Base-by-base conservation (phyloP, 2,797 vertebrate genomes). In the Chaetodon trifasciatus region DNA sequence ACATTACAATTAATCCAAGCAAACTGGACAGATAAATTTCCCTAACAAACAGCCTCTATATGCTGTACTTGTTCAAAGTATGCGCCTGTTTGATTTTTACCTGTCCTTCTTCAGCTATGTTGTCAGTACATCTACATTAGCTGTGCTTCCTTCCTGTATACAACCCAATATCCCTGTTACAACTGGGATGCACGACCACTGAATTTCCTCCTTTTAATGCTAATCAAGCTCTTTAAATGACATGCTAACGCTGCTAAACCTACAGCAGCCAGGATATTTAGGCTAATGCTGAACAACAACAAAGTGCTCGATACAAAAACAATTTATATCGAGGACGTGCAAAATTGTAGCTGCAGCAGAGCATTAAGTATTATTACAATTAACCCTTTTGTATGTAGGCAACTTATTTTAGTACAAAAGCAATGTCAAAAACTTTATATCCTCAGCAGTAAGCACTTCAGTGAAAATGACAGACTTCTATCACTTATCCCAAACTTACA, bases 201-300 rank as follows among this genome's bases (percentile, higher is more conserved):
- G 1, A 69, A 23, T 78, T 39, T 44, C 11, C 24, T 21, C 8
- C 37, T 60, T n/a, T 50, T 12, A 47, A 67, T 44, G 3, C 12
- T 8, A 66, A 71, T 42, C 21, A 46, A 63, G 46, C 15, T 49
- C 13, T 56, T 42, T 19, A 63, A 57, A 70, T 80, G 50, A 16
- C 35, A 74, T 62, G 5, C 8, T 15, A 21, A 9, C 6, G 5
- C 8, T 47, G 17, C 5, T 52, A 52, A 74, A 50, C 7, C 3
- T 17, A 24, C 32, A 47, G 1, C 37, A 61, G 32, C 5, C 5
- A 35, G 4, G 32, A 23, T 1, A 70, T 5, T 2, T 2, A 4
- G n/a, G 61, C 4, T 62, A 17, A 55, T 8, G n/a, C 21, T 5
- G 5, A 52, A 70, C 55, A 62, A 44, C 50, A 62, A 73, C 16